phyloP scores from a whole-genome alignment of 1,140 invertebrate genomes.

The Drosophila miranda region DNA sequence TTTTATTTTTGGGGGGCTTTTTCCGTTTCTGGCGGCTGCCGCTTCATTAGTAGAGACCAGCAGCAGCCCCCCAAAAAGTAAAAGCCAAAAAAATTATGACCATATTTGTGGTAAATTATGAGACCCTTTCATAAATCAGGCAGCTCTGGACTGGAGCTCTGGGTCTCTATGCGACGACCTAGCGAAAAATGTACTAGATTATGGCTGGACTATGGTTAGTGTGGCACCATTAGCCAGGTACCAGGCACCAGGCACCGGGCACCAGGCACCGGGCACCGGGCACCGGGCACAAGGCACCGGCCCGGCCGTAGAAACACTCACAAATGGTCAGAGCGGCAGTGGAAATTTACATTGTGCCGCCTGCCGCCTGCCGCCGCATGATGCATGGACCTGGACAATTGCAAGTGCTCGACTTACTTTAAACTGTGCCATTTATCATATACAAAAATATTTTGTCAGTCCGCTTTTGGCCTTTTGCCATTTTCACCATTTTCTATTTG shows the following conservation, averaged over 20 bases:
- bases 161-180: slow-evolving; percentile 38
- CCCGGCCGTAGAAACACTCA: slow-evolving; percentile 32
- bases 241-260: background rate
- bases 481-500: slow-evolving; percentile 61
- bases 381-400: slow-evolving; percentile 56
- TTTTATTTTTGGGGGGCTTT: background rate
- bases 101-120: slow-evolving; percentile 78
- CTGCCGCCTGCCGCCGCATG: background rate
- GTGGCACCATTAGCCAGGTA: slow-evolving; percentile 39
- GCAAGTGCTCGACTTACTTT: slow-evolving; percentile 69
- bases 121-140: slow-evolving; percentile 75
- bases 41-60: slow-evolving; percentile 63
- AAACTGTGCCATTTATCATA: slow-evolving; percentile 81
- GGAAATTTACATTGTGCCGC: slow-evolving; percentile 71
- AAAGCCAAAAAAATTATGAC: slow-evolving; percentile 72
- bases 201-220: slow-evolving; percentile 32
- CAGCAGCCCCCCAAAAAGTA: slow-evolving; percentile 53
- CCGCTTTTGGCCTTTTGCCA: slow-evolving; percentile 66
- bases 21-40: slow-evolving; percentile 35
- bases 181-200: slow-evolving; percentile 51
- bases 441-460: slow-evolving; percentile 74
- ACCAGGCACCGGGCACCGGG: background rate
- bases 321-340: slow-evolving; percentile 56
- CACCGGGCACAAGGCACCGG: background rate
- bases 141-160: background rate